phyloP scores from a whole-genome alignment of 2,797 vertebrate species.

The Nothura maculosa region DNA sequence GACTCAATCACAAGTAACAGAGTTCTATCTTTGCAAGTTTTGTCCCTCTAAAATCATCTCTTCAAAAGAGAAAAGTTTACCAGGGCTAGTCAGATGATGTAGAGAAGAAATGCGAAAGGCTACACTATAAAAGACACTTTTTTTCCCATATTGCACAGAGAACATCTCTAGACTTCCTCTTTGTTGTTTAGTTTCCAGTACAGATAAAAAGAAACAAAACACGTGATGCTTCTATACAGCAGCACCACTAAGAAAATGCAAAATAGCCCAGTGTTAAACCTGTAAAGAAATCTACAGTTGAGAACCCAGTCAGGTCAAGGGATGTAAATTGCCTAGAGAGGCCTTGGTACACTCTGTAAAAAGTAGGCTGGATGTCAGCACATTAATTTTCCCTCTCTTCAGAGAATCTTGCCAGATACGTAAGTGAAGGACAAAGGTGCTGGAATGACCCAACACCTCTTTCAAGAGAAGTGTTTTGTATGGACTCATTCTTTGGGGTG shows the following conservation, averaged over 20 bases:
- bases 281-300: background rate
- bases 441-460: slow-evolving; percentile 4
- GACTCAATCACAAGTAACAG: background rate
- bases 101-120: background rate
- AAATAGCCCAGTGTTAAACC: slow-evolving; percentile 2
- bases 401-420: background rate
- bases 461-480: slow-evolving; percentile 16
- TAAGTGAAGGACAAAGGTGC: background rate
- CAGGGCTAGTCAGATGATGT: background rate
- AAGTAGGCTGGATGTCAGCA: background rate
- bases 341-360: background rate
- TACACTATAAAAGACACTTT: background rate
- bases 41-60: background rate
- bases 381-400: slow-evolving; percentile 20
- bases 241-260: background rate
- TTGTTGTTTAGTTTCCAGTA: background rate
- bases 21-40: background rate
- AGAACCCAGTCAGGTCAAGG: background rate
- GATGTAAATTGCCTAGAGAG: slow-evolving; percentile 8
- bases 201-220: background rate
- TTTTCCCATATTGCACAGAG: background rate
- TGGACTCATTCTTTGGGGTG: background rate
- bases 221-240: background rate
- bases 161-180: background rate
- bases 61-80: background rate